Conservation (phyloP, 1,140 invertebrate species). For the Bombyx mandarina region DNA sequence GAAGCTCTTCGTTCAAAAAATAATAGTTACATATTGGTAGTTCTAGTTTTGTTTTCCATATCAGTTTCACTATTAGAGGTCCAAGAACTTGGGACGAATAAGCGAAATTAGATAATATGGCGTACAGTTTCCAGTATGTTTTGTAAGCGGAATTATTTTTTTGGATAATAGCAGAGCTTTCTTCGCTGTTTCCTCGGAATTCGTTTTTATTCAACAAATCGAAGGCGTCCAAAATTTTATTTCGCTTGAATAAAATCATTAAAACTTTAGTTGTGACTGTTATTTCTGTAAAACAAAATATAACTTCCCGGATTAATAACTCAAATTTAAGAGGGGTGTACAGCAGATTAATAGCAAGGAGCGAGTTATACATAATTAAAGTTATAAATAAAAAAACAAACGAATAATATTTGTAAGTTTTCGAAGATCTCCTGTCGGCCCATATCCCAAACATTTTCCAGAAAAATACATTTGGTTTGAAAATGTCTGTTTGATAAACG, state of each 20-base stretch:
- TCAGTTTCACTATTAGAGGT: conserved; percentile 26
- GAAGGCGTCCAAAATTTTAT: conserved; percentile 35
- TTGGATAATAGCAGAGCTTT: conserved; percentile 23
- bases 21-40: conserved; percentile 50
- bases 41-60: conserved; percentile 25
- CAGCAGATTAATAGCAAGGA: conserved; percentile 35
- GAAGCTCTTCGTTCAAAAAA: conserved; percentile 31
- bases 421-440: conserved; percentile 18
- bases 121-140: conserved; percentile 26
- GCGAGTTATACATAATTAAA: conserved; percentile 26
- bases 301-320: conserved; percentile 36
- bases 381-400: conserved; percentile 28
- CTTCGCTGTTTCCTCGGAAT: conserved; percentile 31
- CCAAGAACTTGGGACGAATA: conserved; percentile 26
- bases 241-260: conserved; percentile 33
- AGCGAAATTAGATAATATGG: conserved; percentile 26
- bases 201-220: conserved; percentile 29
- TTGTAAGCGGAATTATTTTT: conserved; percentile 23
- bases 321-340: conserved; percentile 41
- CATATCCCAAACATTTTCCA: conserved; percentile 42
- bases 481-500: conserved; percentile 18
- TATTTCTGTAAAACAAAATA: conserved; percentile 47
- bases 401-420: conserved; percentile 39
- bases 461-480: conserved; percentile 27
- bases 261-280: conserved; percentile 31